Evolutionary conservation across 2,113 vertebrate genomes (phyloP).

Genomic region (Notarius quadriscutis): DNA sequence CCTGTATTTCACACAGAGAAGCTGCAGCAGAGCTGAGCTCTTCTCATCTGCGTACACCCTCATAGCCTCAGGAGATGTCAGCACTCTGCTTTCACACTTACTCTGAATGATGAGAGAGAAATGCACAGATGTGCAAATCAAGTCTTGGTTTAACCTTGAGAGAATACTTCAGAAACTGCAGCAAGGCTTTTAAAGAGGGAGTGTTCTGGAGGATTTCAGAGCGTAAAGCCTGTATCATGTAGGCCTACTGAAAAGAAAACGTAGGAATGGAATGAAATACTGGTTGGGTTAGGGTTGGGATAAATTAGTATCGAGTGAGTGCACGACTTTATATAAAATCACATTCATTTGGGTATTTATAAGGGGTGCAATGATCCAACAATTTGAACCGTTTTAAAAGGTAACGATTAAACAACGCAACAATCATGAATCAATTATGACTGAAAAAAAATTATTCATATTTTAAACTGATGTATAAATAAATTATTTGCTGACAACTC

Average conservation of each 20-base stretch:
- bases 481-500: no score
- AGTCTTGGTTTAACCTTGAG: neutral
- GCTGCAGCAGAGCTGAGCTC: neutral
- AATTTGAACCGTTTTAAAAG: neutral
- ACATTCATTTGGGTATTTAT: neutral
- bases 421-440: neutral
- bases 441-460: neutral
- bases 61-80: neutral
- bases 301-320: neutral
- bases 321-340: neutral
- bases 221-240: neutral
- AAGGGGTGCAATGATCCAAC: neutral
- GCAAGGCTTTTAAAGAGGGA: conserved; percentile 2
- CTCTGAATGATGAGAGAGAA: neutral
- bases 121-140: conserved; percentile 4
- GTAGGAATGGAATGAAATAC: neutral
- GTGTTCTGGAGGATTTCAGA: neutral
- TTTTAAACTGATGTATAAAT: neutral
- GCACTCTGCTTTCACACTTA: neutral
- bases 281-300: neutral
- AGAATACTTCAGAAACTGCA: neutral
- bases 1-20: neutral
- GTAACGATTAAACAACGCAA: neutral
- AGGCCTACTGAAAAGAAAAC: neutral
- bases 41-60: conserved; percentile 6